Evolutionary conservation across 2,113 vertebrate genomes (phyloP).

Genomic region (Lasiurus cinereus): DNA sequence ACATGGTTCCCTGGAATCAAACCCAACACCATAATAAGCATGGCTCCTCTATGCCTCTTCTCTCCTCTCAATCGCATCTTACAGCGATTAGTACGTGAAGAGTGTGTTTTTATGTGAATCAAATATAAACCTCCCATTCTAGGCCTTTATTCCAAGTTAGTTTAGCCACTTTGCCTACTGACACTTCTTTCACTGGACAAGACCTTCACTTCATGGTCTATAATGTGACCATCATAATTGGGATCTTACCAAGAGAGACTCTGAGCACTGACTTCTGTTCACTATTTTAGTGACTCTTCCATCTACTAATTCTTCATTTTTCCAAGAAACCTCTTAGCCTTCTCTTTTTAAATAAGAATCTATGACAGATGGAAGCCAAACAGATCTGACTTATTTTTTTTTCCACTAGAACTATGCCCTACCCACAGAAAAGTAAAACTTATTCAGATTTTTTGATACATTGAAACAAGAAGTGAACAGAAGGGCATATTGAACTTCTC

Average conservation of each 20-base stretch:
- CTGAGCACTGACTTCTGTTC: background rate
- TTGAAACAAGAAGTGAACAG: background rate
- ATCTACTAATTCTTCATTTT: background rate
- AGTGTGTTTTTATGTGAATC: fast-evolving
- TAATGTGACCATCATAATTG: fast-evolving
- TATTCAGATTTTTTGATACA: fast-evolving
- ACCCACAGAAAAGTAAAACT: background rate
- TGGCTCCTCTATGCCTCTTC: background rate
- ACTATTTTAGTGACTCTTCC: background rate
- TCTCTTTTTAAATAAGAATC: background rate
- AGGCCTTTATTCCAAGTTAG: no score
- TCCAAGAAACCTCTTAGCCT: background rate
- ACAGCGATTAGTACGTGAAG: fast-evolving
- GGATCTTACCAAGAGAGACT: fast-evolving
- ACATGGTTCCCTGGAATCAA: background rate
- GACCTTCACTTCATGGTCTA: no score
- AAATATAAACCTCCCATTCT: no score
- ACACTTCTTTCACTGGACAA: fast-evolving
- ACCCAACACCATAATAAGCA: background rate
- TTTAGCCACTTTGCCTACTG: fast-evolving
- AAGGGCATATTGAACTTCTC: fast-evolving
- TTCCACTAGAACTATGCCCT: background rate
- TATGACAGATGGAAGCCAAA: background rate
- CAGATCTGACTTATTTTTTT: background rate
- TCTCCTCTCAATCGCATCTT: fast-evolving